These are phyloP conservation scores for Zaprionus capensis DNA, from an alignment of 1,140 invertebrate genomes.

Conservation along the genomic window DNA sequence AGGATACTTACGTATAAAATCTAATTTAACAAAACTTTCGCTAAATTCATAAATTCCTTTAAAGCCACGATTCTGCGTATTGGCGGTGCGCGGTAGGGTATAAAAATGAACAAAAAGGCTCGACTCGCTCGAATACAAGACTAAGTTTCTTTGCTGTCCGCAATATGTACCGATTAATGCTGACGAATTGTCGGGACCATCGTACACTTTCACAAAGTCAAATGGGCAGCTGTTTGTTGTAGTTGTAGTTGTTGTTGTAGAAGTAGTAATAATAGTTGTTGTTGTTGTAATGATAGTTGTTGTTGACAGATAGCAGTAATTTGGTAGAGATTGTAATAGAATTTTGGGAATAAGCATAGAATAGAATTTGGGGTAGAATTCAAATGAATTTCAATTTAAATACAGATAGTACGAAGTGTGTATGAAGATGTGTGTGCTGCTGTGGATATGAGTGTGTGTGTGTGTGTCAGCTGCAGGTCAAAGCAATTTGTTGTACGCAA, in stretches of 20 bases:
- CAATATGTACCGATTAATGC: constrained; percentile 98
- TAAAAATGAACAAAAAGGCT: constrained; percentile 95
- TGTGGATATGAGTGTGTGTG: constrained; percentile 26
- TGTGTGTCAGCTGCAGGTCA: constrained; percentile 60
- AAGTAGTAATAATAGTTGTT: constrained; percentile 22
- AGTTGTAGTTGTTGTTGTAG: constrained; percentile 62
- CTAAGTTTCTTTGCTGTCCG: constrained; percentile 97
- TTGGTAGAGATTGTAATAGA: constrained; percentile 25
- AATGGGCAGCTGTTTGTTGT: constrained; percentile 94
- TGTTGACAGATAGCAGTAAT: constrained; percentile 49
- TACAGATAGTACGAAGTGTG: constrained; percentile 34
- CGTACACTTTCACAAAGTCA: constrained; percentile 98
- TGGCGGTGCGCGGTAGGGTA: constrained; percentile 94
- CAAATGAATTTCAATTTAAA: constrained; percentile 30
- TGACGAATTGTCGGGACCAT: constrained; percentile 93
- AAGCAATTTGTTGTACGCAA: constrained; percentile 55
- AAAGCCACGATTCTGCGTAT: constrained; percentile 97
- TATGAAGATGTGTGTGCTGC: constrained; percentile 16
- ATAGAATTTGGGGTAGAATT: constrained; percentile 51
- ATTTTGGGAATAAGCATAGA: constrained; percentile 50
- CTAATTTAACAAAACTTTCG: constrained; percentile 97
- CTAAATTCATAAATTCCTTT: constrained; percentile 98
- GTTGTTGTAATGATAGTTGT: constrained; percentile 59
- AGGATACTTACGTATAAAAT: constrained; percentile 93
- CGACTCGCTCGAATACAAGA: constrained; percentile 96